Base-by-base conservation (phyloP, 2,797 vertebrate species). In the Setipinna tenuifilis region DNA sequence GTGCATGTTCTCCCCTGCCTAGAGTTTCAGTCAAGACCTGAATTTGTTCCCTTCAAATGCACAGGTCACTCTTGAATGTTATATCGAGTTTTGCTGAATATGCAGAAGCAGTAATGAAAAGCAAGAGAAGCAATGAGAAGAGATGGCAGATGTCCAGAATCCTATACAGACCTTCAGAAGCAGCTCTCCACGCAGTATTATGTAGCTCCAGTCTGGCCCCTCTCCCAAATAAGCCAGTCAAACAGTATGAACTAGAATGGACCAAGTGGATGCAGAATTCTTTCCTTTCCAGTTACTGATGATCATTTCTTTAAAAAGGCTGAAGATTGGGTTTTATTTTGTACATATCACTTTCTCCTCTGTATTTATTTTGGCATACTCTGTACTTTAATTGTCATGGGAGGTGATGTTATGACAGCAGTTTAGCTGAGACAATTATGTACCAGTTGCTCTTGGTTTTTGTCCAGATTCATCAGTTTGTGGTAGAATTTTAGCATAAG, bases 181-280 rank as follows among this genome's bases (percentile, higher is more conserved):
- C 71, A 78, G 71, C 71, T 78, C 71, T 88, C 89, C 89, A 91
- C 90, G 93, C 94, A 95, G 95, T 95, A 94, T 95, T 94, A 95
- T 95, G 94, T 95, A 95, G 94, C 94, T 90, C 86, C 78, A 80
- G 62, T 48, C 86, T 87, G 88, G 57, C 88, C 88, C 84, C 84
- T 81, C 86, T 85, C 85, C 83, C 62, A 28, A 87, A 68, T 85
- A 75, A 82, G 85, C 85, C 81, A 85, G 57, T 78, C 84, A 85
- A 83, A 85, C 31, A 54, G 85, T 84, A 83, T 82, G 87, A 87
- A 88, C 82, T n/a, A 88, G 81, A 11, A 87, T 84, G 86, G 25
- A 89, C 78, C 87, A 58, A 58, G 41, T 87, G 87, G 87, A 87
- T 31, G 31, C 71, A 78, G 68, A 75, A 35, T 31, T 75, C 68